Evolutionary conservation across 2,888 invertebrate species (phyloP).

Genomic region (Acanthosepion pharaonis): DNA sequence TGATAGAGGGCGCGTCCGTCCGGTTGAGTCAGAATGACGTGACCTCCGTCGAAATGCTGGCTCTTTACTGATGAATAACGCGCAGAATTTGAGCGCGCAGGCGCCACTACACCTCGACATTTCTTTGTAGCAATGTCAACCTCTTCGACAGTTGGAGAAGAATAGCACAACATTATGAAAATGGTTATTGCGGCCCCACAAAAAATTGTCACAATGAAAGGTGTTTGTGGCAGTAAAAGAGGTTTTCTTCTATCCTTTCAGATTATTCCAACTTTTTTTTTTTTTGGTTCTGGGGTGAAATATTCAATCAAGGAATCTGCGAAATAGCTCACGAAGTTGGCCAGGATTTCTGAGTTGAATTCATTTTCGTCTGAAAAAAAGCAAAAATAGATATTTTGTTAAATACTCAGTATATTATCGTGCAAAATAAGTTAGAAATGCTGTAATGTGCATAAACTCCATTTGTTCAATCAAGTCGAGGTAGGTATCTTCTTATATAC

Average conservation of each 20-base stretch:
- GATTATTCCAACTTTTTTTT: background rate
- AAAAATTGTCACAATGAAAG: background rate
- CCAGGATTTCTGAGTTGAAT: background rate
- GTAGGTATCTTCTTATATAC: background rate
- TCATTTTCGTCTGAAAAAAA: background rate
- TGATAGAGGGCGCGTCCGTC: constrained; percentile 52
- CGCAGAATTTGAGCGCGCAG: constrained; percentile 47
- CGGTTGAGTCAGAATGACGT: constrained; percentile 53
- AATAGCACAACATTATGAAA: constrained; percentile 52
- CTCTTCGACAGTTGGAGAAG: constrained; percentile 49
- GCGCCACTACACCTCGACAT: constrained; percentile 39
- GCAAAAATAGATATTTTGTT: background rate
- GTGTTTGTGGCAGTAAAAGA: background rate
- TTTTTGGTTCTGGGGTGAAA: background rate
- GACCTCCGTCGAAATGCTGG: constrained; percentile 50
- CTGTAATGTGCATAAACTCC: background rate
- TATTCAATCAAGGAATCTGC: background rate
- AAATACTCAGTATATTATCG: background rate
- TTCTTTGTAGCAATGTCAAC: constrained; percentile 50
- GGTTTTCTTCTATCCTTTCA: background rate
- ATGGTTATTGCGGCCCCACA: background rate
- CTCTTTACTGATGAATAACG: constrained; percentile 48
- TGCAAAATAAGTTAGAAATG: background rate
- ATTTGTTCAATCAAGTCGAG: background rate
- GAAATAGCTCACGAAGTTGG: background rate